Conservation (phyloP, 2,797 vertebrate genomes). For the Alcedo quadribrachys region DNA sequence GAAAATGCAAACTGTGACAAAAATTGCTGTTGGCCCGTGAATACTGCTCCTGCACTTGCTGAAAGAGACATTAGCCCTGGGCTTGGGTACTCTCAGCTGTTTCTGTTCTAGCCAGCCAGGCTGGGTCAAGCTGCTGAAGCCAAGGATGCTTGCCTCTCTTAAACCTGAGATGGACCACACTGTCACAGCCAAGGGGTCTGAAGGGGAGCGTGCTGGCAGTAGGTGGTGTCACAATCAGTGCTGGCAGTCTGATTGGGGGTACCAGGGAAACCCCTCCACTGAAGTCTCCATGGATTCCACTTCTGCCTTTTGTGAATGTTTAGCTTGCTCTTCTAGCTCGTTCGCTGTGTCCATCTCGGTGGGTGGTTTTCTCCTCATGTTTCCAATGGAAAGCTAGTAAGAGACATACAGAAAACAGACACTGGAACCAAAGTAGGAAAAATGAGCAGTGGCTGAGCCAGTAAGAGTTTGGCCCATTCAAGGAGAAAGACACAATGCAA, state of each 20-base stretch:
- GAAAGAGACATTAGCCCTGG: background rate
- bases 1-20: background rate
- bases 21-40: background rate
- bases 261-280: background rate
- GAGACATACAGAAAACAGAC: slow-evolving; percentile 16
- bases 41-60: background rate
- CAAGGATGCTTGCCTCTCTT: background rate
- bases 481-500: background rate
- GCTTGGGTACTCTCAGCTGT: background rate
- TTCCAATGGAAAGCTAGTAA: slow-evolving; percentile 26
- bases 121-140: background rate
- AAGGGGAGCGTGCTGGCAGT: background rate
- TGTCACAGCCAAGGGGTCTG: background rate
- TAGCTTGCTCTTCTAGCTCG: slow-evolving; percentile 8
- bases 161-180: fast-evolving
- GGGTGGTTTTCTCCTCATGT: slow-evolving; percentile 2
- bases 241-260: background rate
- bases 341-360: background rate
- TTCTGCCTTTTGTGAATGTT: background rate
- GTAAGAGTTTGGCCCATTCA: background rate
- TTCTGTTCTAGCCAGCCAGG: background rate
- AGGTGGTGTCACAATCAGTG: background rate
- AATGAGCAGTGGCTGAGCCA: slow-evolving; percentile 25
- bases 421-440: slow-evolving; percentile 26
- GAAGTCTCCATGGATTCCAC: background rate